Conservation (phyloP, 2,113 vertebrate genomes). For the Morone chrysops region DNA sequence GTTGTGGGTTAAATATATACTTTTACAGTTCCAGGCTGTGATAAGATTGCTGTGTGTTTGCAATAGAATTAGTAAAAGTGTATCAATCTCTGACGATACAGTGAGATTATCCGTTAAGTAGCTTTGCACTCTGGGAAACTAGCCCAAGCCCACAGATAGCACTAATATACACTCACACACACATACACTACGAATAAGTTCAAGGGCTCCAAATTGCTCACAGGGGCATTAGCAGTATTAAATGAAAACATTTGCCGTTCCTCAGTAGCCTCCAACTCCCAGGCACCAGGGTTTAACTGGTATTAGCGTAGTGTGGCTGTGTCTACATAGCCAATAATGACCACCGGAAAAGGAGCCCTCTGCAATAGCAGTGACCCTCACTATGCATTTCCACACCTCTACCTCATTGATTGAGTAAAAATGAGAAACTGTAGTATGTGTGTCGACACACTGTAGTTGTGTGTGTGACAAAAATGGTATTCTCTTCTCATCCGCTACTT, state of each 20-base stretch:
- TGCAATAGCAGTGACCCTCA: slow-evolving; percentile 53
- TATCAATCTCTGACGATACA: slow-evolving; percentile 50
- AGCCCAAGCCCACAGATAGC: slow-evolving; percentile 36
- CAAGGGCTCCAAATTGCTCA: slow-evolving; percentile 73
- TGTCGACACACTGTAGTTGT: too few relatives aligned
- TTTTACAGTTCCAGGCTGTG: slow-evolving; percentile 15
- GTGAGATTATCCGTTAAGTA: slow-evolving; percentile 61
- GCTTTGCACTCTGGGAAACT: slow-evolving; percentile 55
- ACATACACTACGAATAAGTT: slow-evolving; percentile 54
- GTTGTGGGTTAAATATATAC: slow-evolving; percentile 38
- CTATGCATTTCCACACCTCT: slow-evolving; percentile 61
- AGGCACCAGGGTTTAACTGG: slow-evolving; percentile 74
- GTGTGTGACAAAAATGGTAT: slow-evolving; percentile 30
- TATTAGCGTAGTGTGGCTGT: slow-evolving; percentile 65
- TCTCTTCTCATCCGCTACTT: slow-evolving; percentile 51
- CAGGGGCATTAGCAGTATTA: slow-evolving; percentile 74
- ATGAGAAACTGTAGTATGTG: slow-evolving; percentile 38
- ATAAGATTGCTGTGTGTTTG: slow-evolving; percentile 19
- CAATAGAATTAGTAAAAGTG: slow-evolving; percentile 30
- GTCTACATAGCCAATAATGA: slow-evolving; percentile 72
- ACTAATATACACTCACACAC: slow-evolving; percentile 36
- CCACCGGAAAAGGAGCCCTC: slow-evolving; percentile 59
- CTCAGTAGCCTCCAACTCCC: slow-evolving; percentile 61
- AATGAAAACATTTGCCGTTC: slow-evolving; percentile 75
- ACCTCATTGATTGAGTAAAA: slow-evolving; percentile 63